Evolutionary conservation across 2,113 vertebrate species (phyloP).

Genomic region (Campylomormyrus numenius): DNA sequence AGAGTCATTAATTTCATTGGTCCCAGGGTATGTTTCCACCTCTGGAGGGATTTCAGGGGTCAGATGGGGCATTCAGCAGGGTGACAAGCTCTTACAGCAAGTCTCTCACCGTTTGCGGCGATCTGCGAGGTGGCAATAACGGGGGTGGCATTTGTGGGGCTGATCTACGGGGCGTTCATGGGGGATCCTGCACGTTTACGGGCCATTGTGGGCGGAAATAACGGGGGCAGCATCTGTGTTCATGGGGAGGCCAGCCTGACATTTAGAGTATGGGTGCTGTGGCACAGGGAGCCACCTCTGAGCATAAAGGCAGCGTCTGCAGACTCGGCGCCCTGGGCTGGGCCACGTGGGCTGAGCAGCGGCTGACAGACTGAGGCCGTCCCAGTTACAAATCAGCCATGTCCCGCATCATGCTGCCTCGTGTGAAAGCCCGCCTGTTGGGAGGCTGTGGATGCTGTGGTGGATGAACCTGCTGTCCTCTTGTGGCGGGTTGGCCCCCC

Average conservation of each 20-base stretch:
- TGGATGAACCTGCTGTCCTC: not conserved
- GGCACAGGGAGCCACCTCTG: too few relatives aligned
- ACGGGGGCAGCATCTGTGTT: slow-evolving; percentile 21
- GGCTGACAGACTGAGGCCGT: too few relatives aligned
- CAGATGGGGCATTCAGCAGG: not conserved
- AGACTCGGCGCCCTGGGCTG: too few relatives aligned
- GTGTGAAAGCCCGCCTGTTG: not conserved
- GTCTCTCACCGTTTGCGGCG: too few relatives aligned
- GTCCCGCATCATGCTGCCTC: not conserved
- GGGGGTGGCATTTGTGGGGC: slow-evolving; percentile 21
- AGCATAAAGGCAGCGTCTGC: too few relatives aligned
- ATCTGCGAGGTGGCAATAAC: slow-evolving; percentile 12
- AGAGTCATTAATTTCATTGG: not conserved
- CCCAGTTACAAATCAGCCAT: too few relatives aligned
- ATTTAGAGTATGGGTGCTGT: too few relatives aligned
- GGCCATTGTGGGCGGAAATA: slow-evolving; percentile 4
- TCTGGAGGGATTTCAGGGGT: not conserved
- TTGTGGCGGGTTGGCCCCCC: not conserved
- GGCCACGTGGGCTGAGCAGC: too few relatives aligned
- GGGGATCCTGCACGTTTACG: not conserved
- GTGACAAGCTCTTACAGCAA: not conserved
- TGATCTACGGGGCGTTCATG: not conserved
- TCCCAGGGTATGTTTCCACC: not conserved
- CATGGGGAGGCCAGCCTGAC: not conserved
- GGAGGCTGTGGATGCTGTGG: not conserved